A percentile compares a stretch with the other conserved stretches of the same genome.
These are phyloP conservation scores for Lutraria rhynchaena DNA, from an alignment of 1,140 invertebrate species.

Conservation along the genomic window DNA sequence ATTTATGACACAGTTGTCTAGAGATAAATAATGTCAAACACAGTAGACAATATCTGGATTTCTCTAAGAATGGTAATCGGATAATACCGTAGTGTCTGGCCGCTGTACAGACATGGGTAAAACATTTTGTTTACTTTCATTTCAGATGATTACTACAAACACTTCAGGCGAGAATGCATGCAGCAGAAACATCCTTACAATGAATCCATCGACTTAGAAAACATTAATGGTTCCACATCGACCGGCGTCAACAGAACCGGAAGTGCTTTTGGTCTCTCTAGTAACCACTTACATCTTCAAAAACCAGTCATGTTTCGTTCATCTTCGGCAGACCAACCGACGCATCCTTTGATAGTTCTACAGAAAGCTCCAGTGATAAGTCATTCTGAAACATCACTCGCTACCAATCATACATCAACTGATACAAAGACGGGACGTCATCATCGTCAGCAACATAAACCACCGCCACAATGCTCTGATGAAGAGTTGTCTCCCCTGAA, in stretches of 20 bases:
- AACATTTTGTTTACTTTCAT: not conserved
- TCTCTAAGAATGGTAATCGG: too few relatives aligned
- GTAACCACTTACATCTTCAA: conserved; percentile 4
- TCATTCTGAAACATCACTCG: conserved; percentile 55
- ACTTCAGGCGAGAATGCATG: conserved; percentile 40
- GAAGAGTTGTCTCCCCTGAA: conserved; percentile 75
- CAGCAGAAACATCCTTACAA: conserved; percentile 1
- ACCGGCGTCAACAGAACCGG: conserved; percentile 17
- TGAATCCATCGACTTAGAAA: conserved; percentile 12
- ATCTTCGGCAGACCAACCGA: conserved; percentile 45
- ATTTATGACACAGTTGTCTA: too few relatives aligned
- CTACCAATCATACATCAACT: conserved; percentile 58
- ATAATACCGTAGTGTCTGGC: too few relatives aligned
- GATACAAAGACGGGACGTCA: conserved; percentile 70
- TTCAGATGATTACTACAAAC: conserved; percentile 65
- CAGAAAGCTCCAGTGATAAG: conserved; percentile 70
- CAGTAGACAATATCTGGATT: too few relatives aligned
- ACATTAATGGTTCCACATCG: conserved; percentile 4
- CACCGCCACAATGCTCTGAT: conserved; percentile 60
- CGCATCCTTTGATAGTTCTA: conserved; percentile 72
- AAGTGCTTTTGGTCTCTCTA: conserved; percentile 13
- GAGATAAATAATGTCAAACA: too few relatives aligned
- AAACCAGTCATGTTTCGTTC: conserved; percentile 36
- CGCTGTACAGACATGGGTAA: too few relatives aligned
- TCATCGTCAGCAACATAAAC: conserved; percentile 71